Conservation (phyloP, 2,888 invertebrate genomes). For the Pyrrhia umbra region DNA sequence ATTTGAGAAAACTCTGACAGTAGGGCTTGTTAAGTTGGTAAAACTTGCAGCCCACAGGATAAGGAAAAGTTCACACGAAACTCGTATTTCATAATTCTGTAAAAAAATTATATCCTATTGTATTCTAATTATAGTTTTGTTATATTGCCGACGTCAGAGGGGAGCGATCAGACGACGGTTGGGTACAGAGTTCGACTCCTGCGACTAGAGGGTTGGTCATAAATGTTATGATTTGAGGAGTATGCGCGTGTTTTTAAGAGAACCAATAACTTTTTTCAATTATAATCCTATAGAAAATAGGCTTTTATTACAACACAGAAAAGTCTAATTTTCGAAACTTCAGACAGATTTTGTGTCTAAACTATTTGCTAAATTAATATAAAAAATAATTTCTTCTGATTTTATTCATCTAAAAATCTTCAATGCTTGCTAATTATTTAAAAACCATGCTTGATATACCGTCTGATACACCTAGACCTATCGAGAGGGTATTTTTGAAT, state of each 20-base stretch:
- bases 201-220: constrained; percentile 46
- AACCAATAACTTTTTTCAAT: background rate
- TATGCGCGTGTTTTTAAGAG: constrained; percentile 20
- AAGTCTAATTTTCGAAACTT: background rate
- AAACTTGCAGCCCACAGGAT: too few species aligned
- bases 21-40: too few species aligned
- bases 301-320: constrained; percentile 6
- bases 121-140: constrained; percentile 62
- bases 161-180: constrained; percentile 7
- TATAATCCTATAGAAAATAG: constrained; percentile 45
- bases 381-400: background rate
- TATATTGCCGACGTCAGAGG: constrained; percentile 52
- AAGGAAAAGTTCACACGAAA: too few species aligned
- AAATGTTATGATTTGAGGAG: background rate
- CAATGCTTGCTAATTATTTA: background rate
- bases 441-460: background rate
- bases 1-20: too few species aligned
- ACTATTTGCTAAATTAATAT: background rate
- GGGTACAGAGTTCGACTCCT: constrained; percentile 24
- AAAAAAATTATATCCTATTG: constrained; percentile 17
- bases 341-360: background rate
- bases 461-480: background rate
- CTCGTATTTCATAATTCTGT: background rate
- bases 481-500: background rate
- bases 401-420: background rate